A percentile compares a stretch with the other conserved stretches of the same genome.
Evolutionary conservation across 2,113 vertebrate genomes (phyloP).

Genomic region (Oceanodroma tethys): DNA sequence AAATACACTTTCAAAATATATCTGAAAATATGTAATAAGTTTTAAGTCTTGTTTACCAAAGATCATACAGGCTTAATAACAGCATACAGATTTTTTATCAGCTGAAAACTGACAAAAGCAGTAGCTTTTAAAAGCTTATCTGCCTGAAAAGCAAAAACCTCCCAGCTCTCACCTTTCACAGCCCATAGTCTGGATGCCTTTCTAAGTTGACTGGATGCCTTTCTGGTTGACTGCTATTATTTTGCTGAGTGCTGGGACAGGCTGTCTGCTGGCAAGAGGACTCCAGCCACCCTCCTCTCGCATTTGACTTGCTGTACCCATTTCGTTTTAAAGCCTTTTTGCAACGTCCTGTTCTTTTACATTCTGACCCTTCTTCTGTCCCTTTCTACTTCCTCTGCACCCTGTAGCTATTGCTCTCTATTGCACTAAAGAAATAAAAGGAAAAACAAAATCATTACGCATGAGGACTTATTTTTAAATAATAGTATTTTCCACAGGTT

Average conservation of each 20-base stretch:
- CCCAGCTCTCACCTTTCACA: conserved; percentile 24
- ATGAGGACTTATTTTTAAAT: background rate
- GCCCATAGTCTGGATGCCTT: conserved; percentile 41
- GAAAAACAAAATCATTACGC: background rate
- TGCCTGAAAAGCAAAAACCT: background rate
- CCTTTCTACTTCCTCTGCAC: background rate
- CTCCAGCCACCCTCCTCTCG: background rate
- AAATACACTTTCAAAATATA: background rate
- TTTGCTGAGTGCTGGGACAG: conserved; percentile 44
- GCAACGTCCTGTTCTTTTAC: background rate
- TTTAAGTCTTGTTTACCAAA: background rate
- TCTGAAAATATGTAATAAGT: background rate
- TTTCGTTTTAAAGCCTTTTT: background rate
- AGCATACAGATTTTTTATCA: background rate
- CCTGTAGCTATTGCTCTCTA: background rate
- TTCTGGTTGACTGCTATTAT: conserved; percentile 59
- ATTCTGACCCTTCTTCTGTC: background rate
- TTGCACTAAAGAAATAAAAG: background rate
- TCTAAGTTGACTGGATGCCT: conserved; percentile 47
- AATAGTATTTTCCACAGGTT: background rate
- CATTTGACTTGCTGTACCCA: background rate
- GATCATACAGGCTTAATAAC: background rate
- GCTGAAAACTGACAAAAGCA: background rate
- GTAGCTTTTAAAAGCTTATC: background rate
- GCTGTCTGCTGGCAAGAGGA: conserved; percentile 34